Conservation (phyloP, 1,140 invertebrate genomes). For the Platyscapa corneri region DNA sequence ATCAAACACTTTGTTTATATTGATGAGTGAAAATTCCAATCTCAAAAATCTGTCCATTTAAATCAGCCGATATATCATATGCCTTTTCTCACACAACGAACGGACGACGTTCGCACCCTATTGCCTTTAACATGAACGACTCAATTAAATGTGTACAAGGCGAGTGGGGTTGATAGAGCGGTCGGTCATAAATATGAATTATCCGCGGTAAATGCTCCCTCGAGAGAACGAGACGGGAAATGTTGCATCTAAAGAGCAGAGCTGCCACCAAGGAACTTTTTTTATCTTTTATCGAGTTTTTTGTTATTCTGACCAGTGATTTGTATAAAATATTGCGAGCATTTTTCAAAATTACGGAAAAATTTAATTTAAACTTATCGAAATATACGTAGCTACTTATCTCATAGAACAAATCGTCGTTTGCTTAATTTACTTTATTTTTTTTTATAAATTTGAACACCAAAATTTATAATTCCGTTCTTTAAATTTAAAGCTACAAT, state of each 20-base stretch:
- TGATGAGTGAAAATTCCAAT: slow-evolving; percentile 36
- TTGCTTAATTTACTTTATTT: background rate
- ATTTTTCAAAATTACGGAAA: slow-evolving; percentile 32
- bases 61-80: slow-evolving; percentile 57
- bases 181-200: slow-evolving; percentile 74
- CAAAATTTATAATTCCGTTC: too few species aligned
- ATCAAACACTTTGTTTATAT: background rate
- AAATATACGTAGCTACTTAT: background rate
- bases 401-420: background rate
- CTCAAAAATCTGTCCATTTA: slow-evolving; percentile 41
- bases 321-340: slow-evolving; percentile 21
- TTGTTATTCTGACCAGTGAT: slow-evolving; percentile 16
- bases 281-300: slow-evolving; percentile 47
- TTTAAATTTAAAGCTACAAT: too few species aligned
- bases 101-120: slow-evolving; percentile 69
- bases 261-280: slow-evolving; percentile 47
- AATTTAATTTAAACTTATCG: slow-evolving; percentile 26
- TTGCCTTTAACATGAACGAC: slow-evolving; percentile 73
- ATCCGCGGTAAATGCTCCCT: slow-evolving; percentile 73
- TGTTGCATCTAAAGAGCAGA: slow-evolving; percentile 46
- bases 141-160: slow-evolving; percentile 74
- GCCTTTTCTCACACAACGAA: slow-evolving; percentile 57
- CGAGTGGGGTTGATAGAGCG: slow-evolving; percentile 73
- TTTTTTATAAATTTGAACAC: too few species aligned
- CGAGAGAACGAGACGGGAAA: slow-evolving; percentile 55